Base-by-base conservation (phyloP, 2,888 invertebrate genomes). In the Diplazon laetatorius region DNA sequence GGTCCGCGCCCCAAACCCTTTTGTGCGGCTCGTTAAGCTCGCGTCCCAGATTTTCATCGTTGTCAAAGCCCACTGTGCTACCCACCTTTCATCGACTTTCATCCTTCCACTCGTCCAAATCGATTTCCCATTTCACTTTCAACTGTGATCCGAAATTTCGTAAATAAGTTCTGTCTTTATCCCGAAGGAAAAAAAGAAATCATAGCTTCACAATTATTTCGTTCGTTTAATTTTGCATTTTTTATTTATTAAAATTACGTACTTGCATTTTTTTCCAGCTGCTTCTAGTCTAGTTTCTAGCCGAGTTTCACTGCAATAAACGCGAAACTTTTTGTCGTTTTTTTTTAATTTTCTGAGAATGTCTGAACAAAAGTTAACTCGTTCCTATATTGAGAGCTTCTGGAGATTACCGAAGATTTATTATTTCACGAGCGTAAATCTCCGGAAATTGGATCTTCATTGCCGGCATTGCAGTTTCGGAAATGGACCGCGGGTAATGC, bases 31-130 rank as follows among this genome's bases (percentile, higher is more conserved):
- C 81, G 83, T 84, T 85, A 81, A 82, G 80, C 85, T 84, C 82
- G 85, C 82, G 85, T 80, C 83, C 86, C 75, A 85, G 82, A n/a
- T 84, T 85, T 83, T 79, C 81, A 60, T 76, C 66, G 62, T 55
- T 71, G 65, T 72, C 78, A 71, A 80, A 82, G 72, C 73, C 20
- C 69, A 78, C 18, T 46, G n/a, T 16, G 37, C 42, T 18, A 5
- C 55, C 44, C n/a, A 42, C 57, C n/a, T n/a, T 42, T 37, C 46
- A 37, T 37, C 10, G 12, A 14, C 30, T 48, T 9, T n/a, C n/a
- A n/a, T n/a, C n/a, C n/a, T n/a, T n/a, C n/a, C n/a, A n/a, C n/a
- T n/a, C n/a, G n/a, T n/a, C n/a, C n/a, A n/a, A 14, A 35, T 59
- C 59, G n/a, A 25, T 44, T 71, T 62, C 55, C 44, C 14, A 35